Evolutionary conservation across 2,797 vertebrate species (phyloP).

Genomic region (Leptoclinus maculatus): DNA sequence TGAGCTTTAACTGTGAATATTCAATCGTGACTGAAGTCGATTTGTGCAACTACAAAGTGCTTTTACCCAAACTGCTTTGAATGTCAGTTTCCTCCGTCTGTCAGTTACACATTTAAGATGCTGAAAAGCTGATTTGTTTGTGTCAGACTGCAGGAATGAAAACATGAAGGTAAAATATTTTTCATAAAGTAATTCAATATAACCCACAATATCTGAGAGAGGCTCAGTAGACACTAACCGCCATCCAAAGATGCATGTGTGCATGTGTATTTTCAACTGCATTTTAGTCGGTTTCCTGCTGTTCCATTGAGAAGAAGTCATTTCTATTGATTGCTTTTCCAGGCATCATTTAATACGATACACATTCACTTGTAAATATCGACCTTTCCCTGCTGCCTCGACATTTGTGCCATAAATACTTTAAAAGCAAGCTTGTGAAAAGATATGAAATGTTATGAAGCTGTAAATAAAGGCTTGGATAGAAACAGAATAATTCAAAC

Average conservation of each 20-base stretch:
- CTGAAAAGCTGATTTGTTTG: background rate
- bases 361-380: constrained; percentile 75
- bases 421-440: constrained; percentile 52
- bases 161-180: background rate
- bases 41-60: background rate
- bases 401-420: constrained; percentile 68
- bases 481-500: constrained; percentile 22
- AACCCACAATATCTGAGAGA: background rate
- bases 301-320: constrained; percentile 67
- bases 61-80: background rate
- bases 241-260: background rate
- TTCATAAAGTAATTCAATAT: background rate
- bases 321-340: constrained; percentile 78
- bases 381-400: constrained; percentile 59
- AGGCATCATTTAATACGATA: constrained; percentile 79
- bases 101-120: background rate
- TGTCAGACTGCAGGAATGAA: background rate
- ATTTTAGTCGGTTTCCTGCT: constrained; percentile 47
- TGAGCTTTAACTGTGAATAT: background rate
- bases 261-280: background rate
- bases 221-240: background rate
- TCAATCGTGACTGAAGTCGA: background rate
- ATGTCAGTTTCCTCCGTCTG: background rate
- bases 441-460: constrained; percentile 51
- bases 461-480: constrained; percentile 53